Conservation (phyloP, 1,140 invertebrate genomes). For the Sitodiplosis mosellana region DNA sequence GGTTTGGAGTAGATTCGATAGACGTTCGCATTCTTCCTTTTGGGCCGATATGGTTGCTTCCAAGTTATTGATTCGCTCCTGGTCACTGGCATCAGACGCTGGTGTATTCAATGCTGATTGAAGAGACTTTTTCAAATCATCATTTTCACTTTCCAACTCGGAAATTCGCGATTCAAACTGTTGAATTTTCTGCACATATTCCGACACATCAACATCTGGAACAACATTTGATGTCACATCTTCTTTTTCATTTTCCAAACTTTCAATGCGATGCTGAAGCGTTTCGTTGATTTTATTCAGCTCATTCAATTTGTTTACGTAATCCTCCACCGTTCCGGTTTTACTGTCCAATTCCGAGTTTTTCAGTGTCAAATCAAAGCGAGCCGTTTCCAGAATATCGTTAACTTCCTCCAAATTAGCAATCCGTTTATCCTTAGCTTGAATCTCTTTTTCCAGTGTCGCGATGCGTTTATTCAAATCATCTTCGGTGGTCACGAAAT, state of each 20-base stretch:
- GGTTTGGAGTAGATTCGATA: conserved; percentile 25
- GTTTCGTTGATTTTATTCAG: conserved; percentile 17
- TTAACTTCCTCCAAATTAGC: conserved; percentile 29
- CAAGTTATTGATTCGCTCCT: conserved; percentile 27
- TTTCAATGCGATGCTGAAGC: conserved; percentile 3
- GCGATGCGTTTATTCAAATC: conserved; percentile 49
- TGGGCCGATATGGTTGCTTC: conserved; percentile 29
- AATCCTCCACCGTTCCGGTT: conserved; percentile 18
- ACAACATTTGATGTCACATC: conserved; percentile 6
- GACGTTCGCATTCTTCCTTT: conserved; percentile 24
- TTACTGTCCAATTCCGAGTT: conserved; percentile 35
- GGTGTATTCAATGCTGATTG: conserved; percentile 3
- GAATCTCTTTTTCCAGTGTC: conserved; percentile 32
- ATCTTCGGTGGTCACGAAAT: conserved; percentile 49
- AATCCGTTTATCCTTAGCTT: conserved; percentile 36
- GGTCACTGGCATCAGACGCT: conserved; percentile 10
- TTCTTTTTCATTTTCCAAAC: conserved; percentile 19
- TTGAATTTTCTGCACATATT: conserved; percentile 1
- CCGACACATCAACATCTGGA: conserved; percentile 9
- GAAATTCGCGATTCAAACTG: conserved; percentile 4
- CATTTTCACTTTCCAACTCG: conserved; percentile 10
- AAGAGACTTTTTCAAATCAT: conserved; percentile 4
- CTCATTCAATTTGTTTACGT: conserved; percentile 20
- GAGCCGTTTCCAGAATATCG: conserved; percentile 28
- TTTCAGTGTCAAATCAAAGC: conserved; percentile 35